Conservation (phyloP, 2,888 invertebrate species). For the Cheilosia vernalis region DNA sequence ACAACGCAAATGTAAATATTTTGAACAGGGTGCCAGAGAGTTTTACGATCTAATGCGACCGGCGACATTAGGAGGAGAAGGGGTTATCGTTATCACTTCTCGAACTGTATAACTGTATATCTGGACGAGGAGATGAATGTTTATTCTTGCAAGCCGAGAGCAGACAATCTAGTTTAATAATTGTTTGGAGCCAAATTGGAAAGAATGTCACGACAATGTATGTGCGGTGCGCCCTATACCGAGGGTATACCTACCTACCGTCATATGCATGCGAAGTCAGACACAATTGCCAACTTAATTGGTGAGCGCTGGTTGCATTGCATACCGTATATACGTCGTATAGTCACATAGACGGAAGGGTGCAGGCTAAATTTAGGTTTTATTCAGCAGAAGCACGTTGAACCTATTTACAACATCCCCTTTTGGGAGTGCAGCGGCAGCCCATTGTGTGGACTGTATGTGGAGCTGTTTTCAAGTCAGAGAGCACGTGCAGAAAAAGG, state of each 20-base stretch:
- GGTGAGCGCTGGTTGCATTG: conserved; percentile 10
- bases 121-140: conserved; percentile 23
- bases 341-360: not conserved
- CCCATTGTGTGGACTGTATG: conserved; percentile 7
- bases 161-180: conserved; percentile 6
- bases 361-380: conserved; percentile 33
- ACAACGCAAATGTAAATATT: conserved; percentile 61
- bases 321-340: too few relatives aligned
- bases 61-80: not conserved
- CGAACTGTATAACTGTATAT: conserved; percentile 40
- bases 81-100: conserved; percentile 50
- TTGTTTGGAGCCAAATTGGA: conserved; percentile 44
- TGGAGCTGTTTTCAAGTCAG: conserved; percentile 16
- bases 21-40: conserved; percentile 55
- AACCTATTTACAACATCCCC: conserved; percentile 22
- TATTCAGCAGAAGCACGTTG: conserved; percentile 26
- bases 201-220: conserved; percentile 30
- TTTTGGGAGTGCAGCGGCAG: conserved; percentile 13
- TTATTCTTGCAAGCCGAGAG: conserved; percentile 2
- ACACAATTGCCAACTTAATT: conserved; percentile 37
- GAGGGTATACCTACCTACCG: not conserved
- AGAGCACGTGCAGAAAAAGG: conserved; percentile 47
- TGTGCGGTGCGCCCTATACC: conserved; percentile 9
- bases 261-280: conserved; percentile 22
- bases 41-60: conserved; percentile 42